These are phyloP conservation scores for Silurus meridionalis DNA, from an alignment of 2,113 vertebrate genomes.

Conservation along the genomic window DNA sequence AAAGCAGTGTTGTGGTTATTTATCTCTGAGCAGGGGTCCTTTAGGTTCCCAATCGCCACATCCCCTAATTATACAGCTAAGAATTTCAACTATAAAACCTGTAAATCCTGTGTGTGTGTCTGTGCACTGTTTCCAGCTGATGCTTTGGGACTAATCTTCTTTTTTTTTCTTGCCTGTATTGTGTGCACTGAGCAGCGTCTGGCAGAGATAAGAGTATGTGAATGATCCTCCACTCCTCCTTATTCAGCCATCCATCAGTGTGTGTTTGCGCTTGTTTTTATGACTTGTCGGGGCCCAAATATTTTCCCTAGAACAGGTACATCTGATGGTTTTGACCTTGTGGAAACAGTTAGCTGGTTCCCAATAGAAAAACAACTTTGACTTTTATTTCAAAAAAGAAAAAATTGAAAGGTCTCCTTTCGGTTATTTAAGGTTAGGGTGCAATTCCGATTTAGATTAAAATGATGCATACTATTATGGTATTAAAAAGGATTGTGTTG, in stretches of 20 bases:
- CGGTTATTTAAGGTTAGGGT: neutral
- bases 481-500: neutral
- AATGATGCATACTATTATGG: neutral
- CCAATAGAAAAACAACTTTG: no score
- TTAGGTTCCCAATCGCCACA: neutral
- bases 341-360: neutral
- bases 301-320: neutral
- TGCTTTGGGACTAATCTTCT: neutral
- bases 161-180: neutral
- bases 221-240: neutral
- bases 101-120: neutral
- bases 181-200: slow-evolving; percentile 17
- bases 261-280: slow-evolving; percentile 2
- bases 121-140: neutral
- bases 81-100: slow-evolving; percentile 18
- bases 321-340: neutral
- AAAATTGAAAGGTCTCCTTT: neutral
- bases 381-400: neutral
- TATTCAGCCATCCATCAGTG: neutral
- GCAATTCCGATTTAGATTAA: neutral
- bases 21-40: slow-evolving; percentile 15
- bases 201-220: slow-evolving; percentile 6
- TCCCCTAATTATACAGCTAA: slow-evolving; percentile 5
- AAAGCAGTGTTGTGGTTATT: slow-evolving; percentile 19
- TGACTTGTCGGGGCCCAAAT: neutral